These are phyloP conservation scores for Camponotus floridanus DNA, from an alignment of 1,140 invertebrate genomes.

Conservation along the genomic window DNA sequence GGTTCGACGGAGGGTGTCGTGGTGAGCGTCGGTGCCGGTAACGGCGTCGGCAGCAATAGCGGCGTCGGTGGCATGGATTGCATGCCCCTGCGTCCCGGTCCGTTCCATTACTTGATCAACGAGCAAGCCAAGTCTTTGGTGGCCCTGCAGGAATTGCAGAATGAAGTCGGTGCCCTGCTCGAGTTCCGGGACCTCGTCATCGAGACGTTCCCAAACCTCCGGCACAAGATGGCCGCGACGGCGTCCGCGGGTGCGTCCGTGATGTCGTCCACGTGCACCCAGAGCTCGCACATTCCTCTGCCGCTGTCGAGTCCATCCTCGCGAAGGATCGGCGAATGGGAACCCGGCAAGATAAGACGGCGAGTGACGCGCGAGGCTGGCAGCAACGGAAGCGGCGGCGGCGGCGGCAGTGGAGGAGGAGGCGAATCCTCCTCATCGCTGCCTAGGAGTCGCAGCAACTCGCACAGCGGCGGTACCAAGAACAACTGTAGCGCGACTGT, in stretches of 20 bases:
- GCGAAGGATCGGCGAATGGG: conserved; percentile 88
- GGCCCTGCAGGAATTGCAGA: conserved; percentile 93
- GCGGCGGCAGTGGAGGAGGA: conserved; percentile 83
- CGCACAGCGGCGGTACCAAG: conserved; percentile 87
- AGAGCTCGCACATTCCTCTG: conserved; percentile 80
- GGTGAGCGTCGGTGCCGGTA: conserved; percentile 82
- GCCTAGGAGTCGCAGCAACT: conserved; percentile 89
- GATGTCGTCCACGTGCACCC: conserved; percentile 77
- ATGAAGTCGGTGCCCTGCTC: conserved; percentile 95
- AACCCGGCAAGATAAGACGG: conserved; percentile 92
- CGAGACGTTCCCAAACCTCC: conserved; percentile 95
- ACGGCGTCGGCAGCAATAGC: conserved; percentile 78
- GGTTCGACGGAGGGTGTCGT: conserved; percentile 80
- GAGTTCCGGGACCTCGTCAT: conserved; percentile 96
- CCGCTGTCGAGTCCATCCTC: conserved; percentile 82
- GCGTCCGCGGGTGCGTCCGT: conserved; percentile 83
- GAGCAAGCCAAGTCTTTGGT: conserved; percentile 93
- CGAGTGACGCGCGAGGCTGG: conserved; percentile 84
- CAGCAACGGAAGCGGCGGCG: conserved; percentile 66
- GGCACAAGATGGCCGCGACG: conserved; percentile 90
- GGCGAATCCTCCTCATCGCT: conserved; percentile 85
- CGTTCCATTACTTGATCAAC: conserved; percentile 92
- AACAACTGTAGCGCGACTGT: conserved; percentile 88
- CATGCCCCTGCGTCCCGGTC: conserved; percentile 89
- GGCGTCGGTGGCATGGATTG: conserved; percentile 90